phyloP scores from a whole-genome alignment of 2,888 invertebrate genomes.

The Tipula helvola region DNA sequence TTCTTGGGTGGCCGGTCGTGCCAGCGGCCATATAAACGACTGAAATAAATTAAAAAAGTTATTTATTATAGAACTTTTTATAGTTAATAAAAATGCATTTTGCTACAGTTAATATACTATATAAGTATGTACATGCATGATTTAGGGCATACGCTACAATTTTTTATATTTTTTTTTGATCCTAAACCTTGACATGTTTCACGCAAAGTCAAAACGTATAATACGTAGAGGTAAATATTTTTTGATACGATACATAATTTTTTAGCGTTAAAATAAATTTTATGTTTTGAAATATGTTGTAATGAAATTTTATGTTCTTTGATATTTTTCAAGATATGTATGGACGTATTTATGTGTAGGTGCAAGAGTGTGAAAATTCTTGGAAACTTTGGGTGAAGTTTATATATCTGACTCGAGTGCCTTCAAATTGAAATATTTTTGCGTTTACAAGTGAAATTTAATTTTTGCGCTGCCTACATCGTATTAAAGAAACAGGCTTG shows the following conservation, averaged over 20 bases:
- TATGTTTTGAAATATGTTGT: neutral
- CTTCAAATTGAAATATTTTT: neutral
- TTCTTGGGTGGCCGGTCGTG: slow-evolving; percentile 46
- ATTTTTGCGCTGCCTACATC: too few species aligned
- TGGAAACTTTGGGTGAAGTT: neutral
- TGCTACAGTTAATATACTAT: neutral
- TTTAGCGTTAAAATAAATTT: neutral
- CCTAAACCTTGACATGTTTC: neutral
- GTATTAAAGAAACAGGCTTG: too few species aligned
- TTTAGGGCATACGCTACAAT: neutral
- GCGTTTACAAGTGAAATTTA: too few species aligned
- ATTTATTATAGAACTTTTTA: neutral
- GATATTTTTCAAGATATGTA: neutral
- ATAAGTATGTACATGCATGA: neutral
- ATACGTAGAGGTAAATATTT: neutral
- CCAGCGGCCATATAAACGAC: slow-evolving; percentile 52
- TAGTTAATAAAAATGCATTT: neutral
- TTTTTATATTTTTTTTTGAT: neutral
- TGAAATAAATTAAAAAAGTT: neutral
- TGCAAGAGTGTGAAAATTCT: neutral
- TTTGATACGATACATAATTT: neutral
- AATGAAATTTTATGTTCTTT: neutral
- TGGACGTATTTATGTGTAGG: neutral
- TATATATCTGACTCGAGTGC: neutral
- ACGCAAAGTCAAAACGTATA: neutral